A percentile compares a stretch with the other conserved stretches of the same genome.
phyloP scores from a whole-genome alignment of 2,797 vertebrate species.

The Sciurus carolinensis region DNA sequence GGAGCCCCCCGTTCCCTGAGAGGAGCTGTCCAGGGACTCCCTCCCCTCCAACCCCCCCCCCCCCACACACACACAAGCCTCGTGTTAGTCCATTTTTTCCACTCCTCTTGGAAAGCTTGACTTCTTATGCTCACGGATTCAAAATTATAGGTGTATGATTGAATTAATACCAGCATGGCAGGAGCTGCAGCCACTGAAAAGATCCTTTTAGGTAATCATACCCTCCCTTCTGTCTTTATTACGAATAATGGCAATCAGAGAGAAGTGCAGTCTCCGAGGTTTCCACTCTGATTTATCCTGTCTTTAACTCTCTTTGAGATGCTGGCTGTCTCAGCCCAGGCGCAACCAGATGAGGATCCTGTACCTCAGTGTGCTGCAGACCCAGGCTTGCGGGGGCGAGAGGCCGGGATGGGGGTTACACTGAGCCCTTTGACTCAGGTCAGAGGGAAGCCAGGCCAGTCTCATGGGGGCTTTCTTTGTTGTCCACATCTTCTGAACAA shows the following conservation, averaged over 20 bases:
- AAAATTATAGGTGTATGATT: background rate
- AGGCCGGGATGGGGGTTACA: background rate
- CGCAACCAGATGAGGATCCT: background rate
- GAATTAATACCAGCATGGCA: slow-evolving; percentile 1
- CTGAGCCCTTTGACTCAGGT: background rate
- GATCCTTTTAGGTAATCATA: background rate
- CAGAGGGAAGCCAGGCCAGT: background rate
- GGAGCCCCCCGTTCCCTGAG: background rate
- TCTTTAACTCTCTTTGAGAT: background rate
- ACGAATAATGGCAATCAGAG: background rate
- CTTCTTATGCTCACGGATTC: background rate
- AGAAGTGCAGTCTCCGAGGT: background rate
- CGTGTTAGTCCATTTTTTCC: background rate
- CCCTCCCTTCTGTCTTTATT: slow-evolving; percentile 37
- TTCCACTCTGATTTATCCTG: background rate
- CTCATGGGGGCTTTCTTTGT: background rate
- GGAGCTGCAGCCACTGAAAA: background rate
- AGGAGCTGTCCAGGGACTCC: too few relatives aligned
- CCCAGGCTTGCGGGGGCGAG: background rate
- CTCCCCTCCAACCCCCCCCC: fast-evolving
- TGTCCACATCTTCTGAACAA: background rate
- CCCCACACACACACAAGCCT: background rate
- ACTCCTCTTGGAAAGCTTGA: background rate
- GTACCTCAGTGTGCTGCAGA: too few relatives aligned
- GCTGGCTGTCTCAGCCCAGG: background rate